Evolutionary conservation across 2,888 invertebrate species (phyloP).

Genomic region (Lithodes maja): DNA sequence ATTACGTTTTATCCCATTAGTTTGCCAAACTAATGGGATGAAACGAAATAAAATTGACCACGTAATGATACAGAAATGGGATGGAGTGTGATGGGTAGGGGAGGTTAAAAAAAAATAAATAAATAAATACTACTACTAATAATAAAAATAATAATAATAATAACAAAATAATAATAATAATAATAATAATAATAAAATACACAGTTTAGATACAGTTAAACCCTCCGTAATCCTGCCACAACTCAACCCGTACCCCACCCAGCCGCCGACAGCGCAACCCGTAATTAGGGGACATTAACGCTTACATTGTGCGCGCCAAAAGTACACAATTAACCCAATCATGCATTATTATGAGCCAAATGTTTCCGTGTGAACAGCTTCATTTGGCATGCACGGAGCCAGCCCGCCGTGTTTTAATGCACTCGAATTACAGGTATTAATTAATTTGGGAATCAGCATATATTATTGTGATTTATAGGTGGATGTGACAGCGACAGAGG

Average conservation of each 20-base stretch:
- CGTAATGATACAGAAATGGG: no score
- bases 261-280: conserved; percentile 2
- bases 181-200: no score
- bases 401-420: conserved; percentile 42
- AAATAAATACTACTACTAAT: no score
- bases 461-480: conserved; percentile 46
- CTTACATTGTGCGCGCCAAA: conserved; percentile 34
- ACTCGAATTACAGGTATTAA: conserved; percentile 50
- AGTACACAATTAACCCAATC: conserved; percentile 50
- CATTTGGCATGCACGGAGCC: conserved; percentile 52
- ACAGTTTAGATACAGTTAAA: no score
- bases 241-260: not conserved
- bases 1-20: no score
- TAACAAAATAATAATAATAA: no score
- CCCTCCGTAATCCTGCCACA: not conserved
- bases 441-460: conserved; percentile 52
- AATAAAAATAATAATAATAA: no score
- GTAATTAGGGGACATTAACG: conserved; percentile 48
- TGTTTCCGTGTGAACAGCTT: conserved; percentile 47
- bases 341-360: conserved; percentile 50
- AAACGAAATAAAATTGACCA: no score
- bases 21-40: no score
- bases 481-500: not conserved
- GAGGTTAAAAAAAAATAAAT: no score
- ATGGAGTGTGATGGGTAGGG: no score